Evolutionary conservation across 2,888 invertebrate genomes (phyloP).

Genomic region (Synergus umbraculus): DNA sequence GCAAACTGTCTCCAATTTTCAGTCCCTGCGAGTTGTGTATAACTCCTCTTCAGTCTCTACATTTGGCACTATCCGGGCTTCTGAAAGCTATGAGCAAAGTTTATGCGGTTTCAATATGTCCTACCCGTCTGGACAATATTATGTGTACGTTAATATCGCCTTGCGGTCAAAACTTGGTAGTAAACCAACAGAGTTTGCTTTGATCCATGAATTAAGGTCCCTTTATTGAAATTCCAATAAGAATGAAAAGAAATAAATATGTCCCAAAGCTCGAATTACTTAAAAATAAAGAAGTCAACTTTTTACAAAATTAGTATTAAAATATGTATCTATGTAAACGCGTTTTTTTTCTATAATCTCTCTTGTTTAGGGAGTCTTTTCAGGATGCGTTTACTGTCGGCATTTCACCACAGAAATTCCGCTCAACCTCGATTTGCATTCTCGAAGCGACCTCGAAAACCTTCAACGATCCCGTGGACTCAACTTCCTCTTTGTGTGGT

Average conservation of each 20-base stretch:
- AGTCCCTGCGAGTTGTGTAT: conserved; percentile 3
- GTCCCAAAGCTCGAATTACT: background rate
- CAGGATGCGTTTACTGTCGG: background rate
- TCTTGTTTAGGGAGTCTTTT: background rate
- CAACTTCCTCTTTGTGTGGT: conserved; percentile 53
- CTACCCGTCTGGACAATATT: conserved; percentile 74
- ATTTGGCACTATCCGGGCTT: conserved; percentile 24
- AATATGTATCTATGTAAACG: background rate
- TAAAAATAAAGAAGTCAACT: too few species aligned
- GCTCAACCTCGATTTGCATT: conserved; percentile 64
- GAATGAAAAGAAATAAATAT: background rate
- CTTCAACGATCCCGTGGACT: conserved; percentile 56
- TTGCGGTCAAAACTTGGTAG: conserved; percentile 68
- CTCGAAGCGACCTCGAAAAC: conserved; percentile 65
- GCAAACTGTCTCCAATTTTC: background rate
- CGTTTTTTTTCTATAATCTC: background rate
- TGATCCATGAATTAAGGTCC: conserved; percentile 63
- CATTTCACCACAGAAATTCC: conserved; percentile 60
- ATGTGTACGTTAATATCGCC: conserved; percentile 75
- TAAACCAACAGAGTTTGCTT: conserved; percentile 64
- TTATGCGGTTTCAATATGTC: conserved; percentile 76
- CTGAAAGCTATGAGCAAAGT: conserved; percentile 72
- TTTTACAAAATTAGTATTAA: background rate
- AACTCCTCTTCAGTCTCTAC: conserved; percentile 32
- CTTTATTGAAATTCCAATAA: conserved; percentile 18